Evolutionary conservation across 2,113 vertebrate genomes (phyloP).

Genomic region (Chascanopsetta lugubris): DNA sequence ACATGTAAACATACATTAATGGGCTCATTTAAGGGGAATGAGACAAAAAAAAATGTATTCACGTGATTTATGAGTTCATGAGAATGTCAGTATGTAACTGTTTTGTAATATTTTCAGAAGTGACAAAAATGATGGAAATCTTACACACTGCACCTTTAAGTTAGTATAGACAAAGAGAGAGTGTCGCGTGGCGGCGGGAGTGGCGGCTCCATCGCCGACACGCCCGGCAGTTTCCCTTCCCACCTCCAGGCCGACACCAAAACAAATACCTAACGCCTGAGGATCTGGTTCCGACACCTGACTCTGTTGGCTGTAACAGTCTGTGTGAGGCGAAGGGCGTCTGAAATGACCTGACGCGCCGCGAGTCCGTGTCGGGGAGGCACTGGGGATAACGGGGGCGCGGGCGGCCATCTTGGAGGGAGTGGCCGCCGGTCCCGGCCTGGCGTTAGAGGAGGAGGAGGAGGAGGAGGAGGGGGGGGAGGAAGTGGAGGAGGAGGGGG

Average conservation of each 20-base stretch:
- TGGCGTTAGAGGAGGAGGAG: slow-evolving; percentile 68
- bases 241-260: slow-evolving; percentile 17
- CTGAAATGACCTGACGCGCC: slow-evolving; percentile 36
- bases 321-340: slow-evolving; percentile 48
- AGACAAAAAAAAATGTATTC: no score
- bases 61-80: no score
- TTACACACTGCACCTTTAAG: no score
- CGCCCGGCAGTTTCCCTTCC: slow-evolving; percentile 5
- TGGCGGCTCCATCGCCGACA: slow-evolving; percentile 1
- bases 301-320: slow-evolving; percentile 66
- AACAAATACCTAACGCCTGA: slow-evolving; percentile 83
- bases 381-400: slow-evolving; percentile 45
- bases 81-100: no score
- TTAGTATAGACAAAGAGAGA: accelerated
- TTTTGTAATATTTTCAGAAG: no score
- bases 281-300: slow-evolving; percentile 73
- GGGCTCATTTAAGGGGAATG: no score
- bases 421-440: slow-evolving; percentile 63
- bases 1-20: no score
- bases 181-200: neutral
- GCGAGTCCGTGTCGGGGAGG: slow-evolving; percentile 32
- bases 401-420: slow-evolving; percentile 62
- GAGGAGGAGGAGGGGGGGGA: slow-evolving; percentile 60
- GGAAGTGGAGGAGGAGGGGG: slow-evolving; percentile 46
- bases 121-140: no score